phyloP scores from a whole-genome alignment of 1,140 invertebrate species.

The Pemphigus obesinymphae region DNA sequence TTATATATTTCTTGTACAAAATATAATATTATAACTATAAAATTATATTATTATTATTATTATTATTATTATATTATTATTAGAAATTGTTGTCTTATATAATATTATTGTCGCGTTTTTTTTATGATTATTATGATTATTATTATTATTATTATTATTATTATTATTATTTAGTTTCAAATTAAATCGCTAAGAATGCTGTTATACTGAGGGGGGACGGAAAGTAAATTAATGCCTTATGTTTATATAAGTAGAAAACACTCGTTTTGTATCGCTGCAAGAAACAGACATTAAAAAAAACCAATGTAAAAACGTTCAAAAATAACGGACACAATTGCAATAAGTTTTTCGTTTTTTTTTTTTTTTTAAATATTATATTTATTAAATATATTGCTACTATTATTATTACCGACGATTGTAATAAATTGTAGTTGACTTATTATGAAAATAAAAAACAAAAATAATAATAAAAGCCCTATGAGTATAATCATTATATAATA shows the following conservation, averaged over 20 bases:
- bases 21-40: slow-evolving; percentile 3
- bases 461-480: background rate
- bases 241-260: slow-evolving; percentile 20
- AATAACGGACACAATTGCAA: slow-evolving; percentile 29
- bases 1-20: slow-evolving; percentile 27
- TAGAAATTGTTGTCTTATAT: slow-evolving; percentile 26
- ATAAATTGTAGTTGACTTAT: slow-evolving; percentile 38
- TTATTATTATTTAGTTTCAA: slow-evolving; percentile 27
- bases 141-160: slow-evolving; percentile 14
- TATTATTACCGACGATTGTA: slow-evolving; percentile 34
- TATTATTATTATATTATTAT: slow-evolving; percentile 8
- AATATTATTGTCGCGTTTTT: slow-evolving; percentile 28
- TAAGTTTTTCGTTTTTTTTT: slow-evolving; percentile 2
- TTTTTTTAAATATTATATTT: slow-evolving; percentile 10
- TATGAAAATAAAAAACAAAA: background rate
- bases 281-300: background rate
- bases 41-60: too few species aligned
- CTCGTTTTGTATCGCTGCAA: background rate
- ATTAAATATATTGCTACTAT: slow-evolving; percentile 33
- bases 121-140: slow-evolving; percentile 16
- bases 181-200: background rate
- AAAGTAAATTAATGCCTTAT: background rate
- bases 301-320: background rate
- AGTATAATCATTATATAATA: too few species aligned
- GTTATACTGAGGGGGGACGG: background rate